Conservation (phyloP, 2,113 vertebrate genomes). For the Nansenia antarctica region DNA sequence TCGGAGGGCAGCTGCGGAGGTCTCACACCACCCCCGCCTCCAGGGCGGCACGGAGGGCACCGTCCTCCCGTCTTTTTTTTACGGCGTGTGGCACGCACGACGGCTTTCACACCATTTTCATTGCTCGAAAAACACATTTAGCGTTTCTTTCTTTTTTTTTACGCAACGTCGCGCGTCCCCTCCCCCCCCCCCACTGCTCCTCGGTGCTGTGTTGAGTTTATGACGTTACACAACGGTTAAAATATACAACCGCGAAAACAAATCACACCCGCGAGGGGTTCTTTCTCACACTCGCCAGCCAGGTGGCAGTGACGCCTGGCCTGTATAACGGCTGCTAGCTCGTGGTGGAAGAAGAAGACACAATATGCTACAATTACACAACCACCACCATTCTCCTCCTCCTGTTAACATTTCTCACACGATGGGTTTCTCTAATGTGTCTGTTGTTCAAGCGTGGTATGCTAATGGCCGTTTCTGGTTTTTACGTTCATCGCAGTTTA, state of each 20-base stretch:
- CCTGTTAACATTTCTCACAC: conserved; percentile 11
- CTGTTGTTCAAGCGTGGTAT: conserved; percentile 20
- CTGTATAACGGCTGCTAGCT: neutral
- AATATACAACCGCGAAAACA: conserved; percentile 12
- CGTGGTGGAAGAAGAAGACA: neutral
- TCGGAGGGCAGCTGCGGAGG: neutral
- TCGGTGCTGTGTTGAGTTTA: conserved; percentile 1
- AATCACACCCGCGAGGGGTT: conserved; percentile 10
- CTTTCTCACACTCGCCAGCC: neutral
- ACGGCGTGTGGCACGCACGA: neutral
- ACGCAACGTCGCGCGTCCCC: too few species aligned
- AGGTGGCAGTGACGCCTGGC: neutral
- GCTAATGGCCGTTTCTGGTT: conserved; percentile 37
- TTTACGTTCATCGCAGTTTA: conserved; percentile 16
- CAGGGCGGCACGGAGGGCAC: neutral
- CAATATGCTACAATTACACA: conserved; percentile 15
- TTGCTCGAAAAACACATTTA: conserved; percentile 5
- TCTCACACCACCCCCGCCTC: neutral
- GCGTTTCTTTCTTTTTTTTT: neutral
- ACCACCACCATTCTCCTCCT: conserved; percentile 14
- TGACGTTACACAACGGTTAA: conserved; percentile 4
- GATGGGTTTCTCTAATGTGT: neutral
- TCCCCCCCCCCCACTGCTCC: neutral
- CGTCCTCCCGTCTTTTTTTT: neutral
- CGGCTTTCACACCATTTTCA: neutral